A percentile compares a stretch with the other conserved stretches of the same genome.
phyloP scores from a whole-genome alignment of 2,797 vertebrate genomes.

The Spatula versicolor region DNA sequence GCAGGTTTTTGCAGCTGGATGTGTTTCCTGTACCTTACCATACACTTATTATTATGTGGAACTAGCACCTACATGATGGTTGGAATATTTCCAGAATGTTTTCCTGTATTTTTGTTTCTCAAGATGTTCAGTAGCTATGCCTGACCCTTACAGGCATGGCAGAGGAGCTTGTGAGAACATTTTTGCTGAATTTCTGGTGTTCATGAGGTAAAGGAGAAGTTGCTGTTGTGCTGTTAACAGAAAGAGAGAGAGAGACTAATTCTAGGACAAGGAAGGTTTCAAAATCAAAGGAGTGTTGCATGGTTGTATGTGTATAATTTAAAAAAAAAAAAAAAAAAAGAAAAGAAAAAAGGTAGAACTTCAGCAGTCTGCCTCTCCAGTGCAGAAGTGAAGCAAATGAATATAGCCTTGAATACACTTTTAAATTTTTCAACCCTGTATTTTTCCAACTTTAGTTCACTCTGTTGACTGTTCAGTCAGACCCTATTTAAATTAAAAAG shows the following conservation, averaged over 20 bases:
- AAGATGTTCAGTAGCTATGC: neutral
- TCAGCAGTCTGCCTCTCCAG: constrained; percentile 23
- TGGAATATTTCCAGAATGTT: constrained; percentile 6
- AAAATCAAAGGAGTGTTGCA: constrained; percentile 32
- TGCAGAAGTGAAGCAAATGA: constrained; percentile 40
- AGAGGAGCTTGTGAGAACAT: neutral
- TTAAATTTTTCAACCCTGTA: constrained; percentile 66
- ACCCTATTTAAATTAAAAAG: constrained; percentile 65
- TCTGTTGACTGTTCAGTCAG: constrained; percentile 70
- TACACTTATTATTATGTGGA: neutral
- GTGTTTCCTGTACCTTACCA: neutral
- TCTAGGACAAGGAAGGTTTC: constrained; percentile 37
- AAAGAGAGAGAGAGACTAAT: constrained; percentile 22
- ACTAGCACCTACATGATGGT: neutral
- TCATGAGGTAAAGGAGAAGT: neutral
- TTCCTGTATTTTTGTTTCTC: neutral
- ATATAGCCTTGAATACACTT: constrained; percentile 50
- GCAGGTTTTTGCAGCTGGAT: neutral
- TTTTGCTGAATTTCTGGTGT: constrained; percentile 12
- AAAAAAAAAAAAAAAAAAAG: constrained; percentile 27
- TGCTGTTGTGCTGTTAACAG: neutral
- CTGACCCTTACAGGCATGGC: neutral
- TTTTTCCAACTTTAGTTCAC: constrained; percentile 67
- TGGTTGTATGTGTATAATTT: constrained; percentile 32
- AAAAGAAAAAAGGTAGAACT: neutral